Conservation (phyloP, 2,888 invertebrate genomes). For the Mythimna ferrago region DNA sequence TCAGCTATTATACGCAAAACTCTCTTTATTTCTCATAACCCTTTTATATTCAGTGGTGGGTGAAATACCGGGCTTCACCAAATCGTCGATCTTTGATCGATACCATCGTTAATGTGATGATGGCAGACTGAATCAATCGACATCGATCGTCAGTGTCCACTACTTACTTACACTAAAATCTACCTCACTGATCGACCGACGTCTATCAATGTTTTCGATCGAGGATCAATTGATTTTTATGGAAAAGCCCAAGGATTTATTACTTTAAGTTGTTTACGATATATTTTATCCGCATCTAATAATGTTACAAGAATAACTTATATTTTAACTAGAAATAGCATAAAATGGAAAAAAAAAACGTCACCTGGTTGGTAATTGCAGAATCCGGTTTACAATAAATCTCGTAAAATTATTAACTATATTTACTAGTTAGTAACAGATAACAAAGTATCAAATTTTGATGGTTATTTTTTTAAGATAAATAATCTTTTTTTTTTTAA, state of each 20-base stretch:
- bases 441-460: too few species aligned
- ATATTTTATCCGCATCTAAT: conserved; percentile 37
- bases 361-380: too few species aligned
- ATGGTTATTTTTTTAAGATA: too few species aligned
- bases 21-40: neutral
- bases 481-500: too few species aligned
- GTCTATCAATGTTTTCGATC: neutral
- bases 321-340: conserved; percentile 9
- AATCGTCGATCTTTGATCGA: neutral
- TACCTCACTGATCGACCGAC: neutral
- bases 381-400: too few species aligned
- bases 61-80: neutral
- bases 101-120: neutral
- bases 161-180: neutral
- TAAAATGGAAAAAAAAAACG: neutral
- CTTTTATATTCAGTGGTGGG: neutral
- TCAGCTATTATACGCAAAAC: neutral
- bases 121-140: neutral
- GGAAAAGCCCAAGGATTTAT: neutral
- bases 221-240: neutral
- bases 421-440: too few species aligned
- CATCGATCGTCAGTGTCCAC: neutral
- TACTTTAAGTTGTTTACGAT: neutral
- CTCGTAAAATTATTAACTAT: too few species aligned
- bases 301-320: conserved; percentile 23